Conservation (phyloP, 2,797 vertebrate genomes). For the Ctenopoma kingsleyae region DNA sequence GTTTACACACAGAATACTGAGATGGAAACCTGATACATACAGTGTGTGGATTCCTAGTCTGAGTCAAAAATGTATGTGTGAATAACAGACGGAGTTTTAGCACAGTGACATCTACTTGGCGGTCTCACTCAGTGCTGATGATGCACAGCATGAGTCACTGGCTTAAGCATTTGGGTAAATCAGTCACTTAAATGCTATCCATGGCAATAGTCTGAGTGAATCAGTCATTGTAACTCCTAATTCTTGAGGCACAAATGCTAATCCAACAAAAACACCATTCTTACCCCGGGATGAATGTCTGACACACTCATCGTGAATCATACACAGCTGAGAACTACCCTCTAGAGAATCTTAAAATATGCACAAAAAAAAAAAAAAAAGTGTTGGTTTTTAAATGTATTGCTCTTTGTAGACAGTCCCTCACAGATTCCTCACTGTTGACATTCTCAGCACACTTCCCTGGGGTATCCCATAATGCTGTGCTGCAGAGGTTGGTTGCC, state of each 20-base stretch:
- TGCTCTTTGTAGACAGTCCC: slow-evolving; percentile 64
- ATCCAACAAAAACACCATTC: slow-evolving; percentile 63
- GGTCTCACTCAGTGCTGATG: slow-evolving; percentile 42
- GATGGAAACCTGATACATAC: slow-evolving; percentile 6
- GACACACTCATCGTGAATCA: slow-evolving; percentile 64
- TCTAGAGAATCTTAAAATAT: background rate
- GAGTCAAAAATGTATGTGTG: slow-evolving; percentile 48
- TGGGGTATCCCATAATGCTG: slow-evolving; percentile 84
- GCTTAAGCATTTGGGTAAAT: slow-evolving; percentile 54
- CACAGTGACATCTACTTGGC: slow-evolving; percentile 37
- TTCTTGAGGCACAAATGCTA: slow-evolving; percentile 40
- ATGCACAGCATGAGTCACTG: slow-evolving; percentile 67
- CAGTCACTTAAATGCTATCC: slow-evolving; percentile 46
- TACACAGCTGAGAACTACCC: slow-evolving; percentile 33
- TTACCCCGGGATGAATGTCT: slow-evolving; percentile 19
- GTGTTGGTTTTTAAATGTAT: slow-evolving; percentile 24
- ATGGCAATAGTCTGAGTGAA: slow-evolving; percentile 50
- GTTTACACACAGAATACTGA: slow-evolving; percentile 60
- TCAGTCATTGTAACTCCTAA: slow-evolving; percentile 35
- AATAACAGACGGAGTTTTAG: slow-evolving; percentile 38
- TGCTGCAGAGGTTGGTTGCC: slow-evolving; percentile 79
- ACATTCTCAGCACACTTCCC: slow-evolving; percentile 82
- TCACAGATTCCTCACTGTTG: slow-evolving; percentile 60
- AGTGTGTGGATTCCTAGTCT: slow-evolving; percentile 19
- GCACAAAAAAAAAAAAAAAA: background rate